These are phyloP conservation scores for Notolepis coatsorum DNA, from an alignment of 2,797 vertebrate genomes.

Conservation along the genomic window DNA sequence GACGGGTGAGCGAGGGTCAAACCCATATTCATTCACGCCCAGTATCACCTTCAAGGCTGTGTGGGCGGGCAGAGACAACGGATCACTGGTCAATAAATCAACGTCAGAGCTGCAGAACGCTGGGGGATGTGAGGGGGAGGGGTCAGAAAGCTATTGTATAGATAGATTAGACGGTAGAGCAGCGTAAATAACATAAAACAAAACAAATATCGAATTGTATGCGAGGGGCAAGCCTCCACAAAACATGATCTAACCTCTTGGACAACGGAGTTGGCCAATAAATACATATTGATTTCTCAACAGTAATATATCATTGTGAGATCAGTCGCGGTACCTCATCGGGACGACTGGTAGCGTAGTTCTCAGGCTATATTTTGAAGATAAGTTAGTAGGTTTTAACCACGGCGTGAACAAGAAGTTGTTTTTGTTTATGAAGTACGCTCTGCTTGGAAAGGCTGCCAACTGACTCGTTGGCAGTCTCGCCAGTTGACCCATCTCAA, in stretches of 20 bases:
- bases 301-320: too few species aligned
- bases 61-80: conserved; percentile 49
- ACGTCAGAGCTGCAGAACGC: conserved; percentile 41
- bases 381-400: too few species aligned
- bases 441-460: too few species aligned
- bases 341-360: too few species aligned
- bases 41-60: conserved; percentile 42
- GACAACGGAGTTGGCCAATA: too few species aligned
- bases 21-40: conserved; percentile 51
- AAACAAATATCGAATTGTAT: neutral
- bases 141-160: neutral
- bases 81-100: conserved; percentile 63
- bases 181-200: neutral
- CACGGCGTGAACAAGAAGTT: too few species aligned
- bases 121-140: conserved; percentile 38
- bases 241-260: conserved; percentile 1
- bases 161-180: conserved; percentile 9
- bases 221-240: neutral
- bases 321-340: too few species aligned
- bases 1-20: conserved; percentile 31
- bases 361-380: too few species aligned
- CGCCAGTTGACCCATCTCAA: neutral
- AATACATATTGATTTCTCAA: too few species aligned
- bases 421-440: too few species aligned
- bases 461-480: too few species aligned